Evolutionary conservation across 2,888 invertebrate species (phyloP).

Genomic region (Plebejus melissa): DNA sequence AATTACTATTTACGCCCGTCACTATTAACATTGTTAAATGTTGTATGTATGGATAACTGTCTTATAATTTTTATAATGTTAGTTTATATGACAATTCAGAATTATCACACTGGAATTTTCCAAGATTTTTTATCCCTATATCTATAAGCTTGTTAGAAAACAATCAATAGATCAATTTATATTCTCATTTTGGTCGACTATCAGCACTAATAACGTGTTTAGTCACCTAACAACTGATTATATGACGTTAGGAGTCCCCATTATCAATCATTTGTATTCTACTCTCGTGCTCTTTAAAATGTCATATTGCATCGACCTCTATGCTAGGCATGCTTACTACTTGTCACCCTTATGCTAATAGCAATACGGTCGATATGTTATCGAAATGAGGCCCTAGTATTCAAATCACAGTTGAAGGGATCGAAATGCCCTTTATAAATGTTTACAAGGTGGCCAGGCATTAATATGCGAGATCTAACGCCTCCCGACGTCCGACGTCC

Average conservation of each 20-base stretch:
- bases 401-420: slow-evolving; percentile 49
- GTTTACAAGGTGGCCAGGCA: slow-evolving; percentile 37
- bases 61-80: neutral
- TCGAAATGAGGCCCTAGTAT: slow-evolving; percentile 46
- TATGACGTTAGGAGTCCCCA: neutral
- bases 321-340: neutral
- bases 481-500: neutral
- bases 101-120: neutral
- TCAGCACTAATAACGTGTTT: neutral
- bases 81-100: neutral
- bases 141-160: neutral
- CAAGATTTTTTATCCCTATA: neutral
- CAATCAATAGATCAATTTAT: neutral
- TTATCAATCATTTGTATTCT: neutral
- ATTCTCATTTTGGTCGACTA: neutral
- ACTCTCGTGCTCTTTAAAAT: neutral
- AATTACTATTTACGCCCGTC: neutral
- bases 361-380: neutral
- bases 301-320: slow-evolving; percentile 8
- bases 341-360: neutral
- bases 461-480: slow-evolving; percentile 40
- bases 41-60: neutral
- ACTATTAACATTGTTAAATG: neutral
- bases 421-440: slow-evolving; percentile 44
- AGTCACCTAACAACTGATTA: neutral